Conservation (phyloP, 2,797 vertebrate genomes). For the Bradypodion ventrale region DNA sequence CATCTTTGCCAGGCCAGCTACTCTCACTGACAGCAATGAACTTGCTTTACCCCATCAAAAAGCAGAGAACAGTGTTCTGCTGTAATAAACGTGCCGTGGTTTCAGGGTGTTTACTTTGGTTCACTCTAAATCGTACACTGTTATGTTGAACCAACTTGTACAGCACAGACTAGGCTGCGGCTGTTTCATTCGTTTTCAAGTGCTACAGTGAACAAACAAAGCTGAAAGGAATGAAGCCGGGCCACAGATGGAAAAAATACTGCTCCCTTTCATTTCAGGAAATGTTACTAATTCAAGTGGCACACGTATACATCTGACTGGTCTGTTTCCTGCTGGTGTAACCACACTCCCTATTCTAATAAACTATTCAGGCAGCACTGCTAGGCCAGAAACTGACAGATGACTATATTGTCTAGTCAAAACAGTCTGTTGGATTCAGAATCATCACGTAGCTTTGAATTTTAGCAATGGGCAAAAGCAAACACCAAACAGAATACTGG, state of each 20-base stretch:
- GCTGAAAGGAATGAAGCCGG: not conserved
- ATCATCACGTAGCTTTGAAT: not conserved
- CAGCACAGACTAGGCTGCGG: rapidly evolving
- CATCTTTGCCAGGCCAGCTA: constrained; percentile 30
- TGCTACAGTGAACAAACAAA: constrained; percentile 12
- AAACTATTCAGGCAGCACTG: constrained; percentile 28
- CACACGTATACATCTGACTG: constrained; percentile 22
- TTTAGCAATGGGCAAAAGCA: not conserved
- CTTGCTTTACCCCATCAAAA: constrained; percentile 1
- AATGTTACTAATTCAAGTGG: constrained; percentile 43
- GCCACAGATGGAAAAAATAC: constrained; percentile 18
- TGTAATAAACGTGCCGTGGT: constrained; percentile 3
- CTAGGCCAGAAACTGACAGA: constrained; percentile 14
- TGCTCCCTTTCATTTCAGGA: constrained; percentile 40
- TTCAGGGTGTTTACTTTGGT: not conserved
- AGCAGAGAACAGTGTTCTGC: not conserved
- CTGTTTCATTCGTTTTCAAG: not conserved
- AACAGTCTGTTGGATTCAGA: constrained; percentile 21
- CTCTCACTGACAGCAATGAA: not conserved
- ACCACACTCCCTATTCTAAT: constrained; percentile 18
- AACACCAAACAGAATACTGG: not conserved
- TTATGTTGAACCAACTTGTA: not conserved
- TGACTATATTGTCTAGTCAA: not conserved
- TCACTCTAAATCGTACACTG: not conserved
- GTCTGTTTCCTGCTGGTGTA: constrained; percentile 39